phyloP scores from a whole-genome alignment of 2,797 vertebrate species.

The Acanthopagrus latus region DNA sequence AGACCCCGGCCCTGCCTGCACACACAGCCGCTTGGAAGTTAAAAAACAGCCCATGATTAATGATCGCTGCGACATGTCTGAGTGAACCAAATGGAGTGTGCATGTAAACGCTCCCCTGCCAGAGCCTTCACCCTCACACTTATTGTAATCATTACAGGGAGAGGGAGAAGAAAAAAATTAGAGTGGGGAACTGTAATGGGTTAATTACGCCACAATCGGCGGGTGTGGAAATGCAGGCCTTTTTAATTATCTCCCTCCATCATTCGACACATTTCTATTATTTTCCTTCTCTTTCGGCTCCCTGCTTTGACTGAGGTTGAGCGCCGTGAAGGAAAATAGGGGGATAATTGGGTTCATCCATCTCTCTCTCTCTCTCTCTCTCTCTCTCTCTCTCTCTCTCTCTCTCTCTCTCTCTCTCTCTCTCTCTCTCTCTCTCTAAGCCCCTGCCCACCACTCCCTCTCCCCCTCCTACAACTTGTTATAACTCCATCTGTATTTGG shows the following conservation, averaged over 20 bases:
- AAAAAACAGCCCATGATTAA: constrained; percentile 82
- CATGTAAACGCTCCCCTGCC: constrained; percentile 78
- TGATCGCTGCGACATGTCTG: constrained; percentile 80
- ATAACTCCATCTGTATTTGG: constrained; percentile 31
- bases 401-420: constrained; percentile 83
- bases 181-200: constrained; percentile 76
- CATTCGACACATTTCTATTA: constrained; percentile 85
- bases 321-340: constrained; percentile 73
- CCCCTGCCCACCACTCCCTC: constrained; percentile 18
- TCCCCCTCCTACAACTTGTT: constrained; percentile 34
- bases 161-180: constrained; percentile 55
- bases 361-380: constrained; percentile 82
- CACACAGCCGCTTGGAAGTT: constrained; percentile 48
- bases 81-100: constrained; percentile 83
- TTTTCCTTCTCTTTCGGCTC: constrained; percentile 73
- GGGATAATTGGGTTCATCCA: constrained; percentile 85
- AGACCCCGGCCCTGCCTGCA: constrained; percentile 28
- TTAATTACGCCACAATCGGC: constrained; percentile 80
- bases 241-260: constrained; percentile 85
- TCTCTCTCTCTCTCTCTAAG: constrained; percentile 41
- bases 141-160: constrained; percentile 82
- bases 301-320: constrained; percentile 69
- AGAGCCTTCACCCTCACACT: constrained; percentile 82
- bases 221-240: constrained; percentile 76
- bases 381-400: constrained; percentile 74